Base-by-base conservation (phyloP, 2,888 invertebrate species). In the Luperina testacea region DNA sequence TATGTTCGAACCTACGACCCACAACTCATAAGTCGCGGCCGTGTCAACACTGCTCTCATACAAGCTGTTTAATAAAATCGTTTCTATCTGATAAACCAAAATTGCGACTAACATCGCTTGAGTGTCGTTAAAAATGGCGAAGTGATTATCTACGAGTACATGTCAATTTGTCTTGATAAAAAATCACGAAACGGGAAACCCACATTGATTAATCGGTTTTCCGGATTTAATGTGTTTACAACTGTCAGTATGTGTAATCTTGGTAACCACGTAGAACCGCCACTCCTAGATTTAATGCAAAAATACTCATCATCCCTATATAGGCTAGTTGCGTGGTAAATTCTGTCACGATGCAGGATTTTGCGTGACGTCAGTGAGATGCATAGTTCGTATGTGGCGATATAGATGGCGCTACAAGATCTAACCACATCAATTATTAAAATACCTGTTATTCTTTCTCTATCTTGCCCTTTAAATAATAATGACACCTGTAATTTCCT, bases 401-500 rank as follows among this genome's bases (percentile, higher is more conserved):
- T 57, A 4, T 24, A 24, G 57, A 24, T 57, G 57, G 57, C 57
- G 57, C 24, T 24, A 24, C 9, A 8, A 20, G 32, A 32, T 32
- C 8, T 32, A 61, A 27, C 2, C 17, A 63, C 27, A 27, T 15
- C 3, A 17, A 63, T 42, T n/a, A 63, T 42, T n/a, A 42, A 67
- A 27, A 20, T 45, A 11, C 3, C 15, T 24, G 1, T 3, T 24
- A 15, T 15, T 45, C 2, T 42, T 8, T 57, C 15, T 53, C 13
- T 27, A 3, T 51, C 38, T 17, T 32, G 17, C 0, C 32, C 45
- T 0, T 53, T 45, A 45, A 32, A n/a, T 6, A 61, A 15, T 38
- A 48, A 72, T 48, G 53, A 15, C 24, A 51, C 74, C 75, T 67
- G 67, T 72, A 84, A 84, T 80, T 63, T 73, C 15, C 51, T 20